Evolutionary conservation across 1,140 invertebrate genomes (phyloP), one percentile per base, ranked within the genome.

Genomic region (Hesperophylax magnus): DNA sequence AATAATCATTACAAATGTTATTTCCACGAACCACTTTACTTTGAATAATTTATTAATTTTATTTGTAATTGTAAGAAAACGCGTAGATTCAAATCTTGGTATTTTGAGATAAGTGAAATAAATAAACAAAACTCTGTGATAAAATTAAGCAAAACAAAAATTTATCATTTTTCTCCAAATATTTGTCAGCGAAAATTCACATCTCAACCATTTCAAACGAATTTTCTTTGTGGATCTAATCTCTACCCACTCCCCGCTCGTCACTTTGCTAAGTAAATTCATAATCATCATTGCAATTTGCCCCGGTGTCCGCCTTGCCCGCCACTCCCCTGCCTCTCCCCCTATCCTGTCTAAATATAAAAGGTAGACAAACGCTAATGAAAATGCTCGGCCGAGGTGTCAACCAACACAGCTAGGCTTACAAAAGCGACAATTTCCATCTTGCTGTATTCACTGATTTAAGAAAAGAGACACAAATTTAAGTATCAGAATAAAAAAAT

Each of bases 211-310:
- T 72, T 72, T 72, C 69, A n/a, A 53, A 72, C 69, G 69, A 72
- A 47, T 53, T 27, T 72, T 53, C 69, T 53, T 72, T 72, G 69
- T 72, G 69, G 69, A 52, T 27, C 39, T 72, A 72, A 72, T 72
- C n/a, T 47, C 58, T 53, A 31, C 56, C 18, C 27, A 47, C 39
- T 47, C 75, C 39, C 65, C 63, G 18, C 18, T 58, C 79, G 79
- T 81, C 82, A 81, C 82, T 83, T 83, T 71, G 79, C 80, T 83
- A 83, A 83, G 82, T 81, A 83, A 83, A 83, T 83, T 83, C 82
- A 81, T 83, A 83, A 83, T 83, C 78, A 80, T 80, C 82, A 83
- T 81, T 83, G 82, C 82, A 83, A 72, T 83, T 81, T 76, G 54
- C 78, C 39, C 76, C 79, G 74, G 52, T 53, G 60, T 60, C 71